Evolutionary conservation across 2,888 invertebrate species (phyloP), one percentile per base, ranked within the genome.

Genomic region (Mesodorylaimus sp.): DNA sequence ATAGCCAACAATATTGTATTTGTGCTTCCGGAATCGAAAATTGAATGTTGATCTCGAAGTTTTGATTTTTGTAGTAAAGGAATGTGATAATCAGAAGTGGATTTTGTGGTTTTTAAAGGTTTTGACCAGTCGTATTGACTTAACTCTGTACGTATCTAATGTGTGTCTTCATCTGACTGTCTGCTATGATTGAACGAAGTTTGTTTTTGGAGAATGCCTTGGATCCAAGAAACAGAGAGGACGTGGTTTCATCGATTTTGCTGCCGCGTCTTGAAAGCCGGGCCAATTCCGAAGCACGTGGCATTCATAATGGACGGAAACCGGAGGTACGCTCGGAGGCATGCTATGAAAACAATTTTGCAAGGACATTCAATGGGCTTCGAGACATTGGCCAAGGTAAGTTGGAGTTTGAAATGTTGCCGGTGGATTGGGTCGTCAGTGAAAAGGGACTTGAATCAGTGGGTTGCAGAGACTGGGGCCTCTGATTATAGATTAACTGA

Each of bases 231-330:
- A 3, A 26, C 41, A n/a, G 27, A 39, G n/a, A 21, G 32, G 24
- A 43, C 27, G 3, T 50, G 52, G 52, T 27, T 43, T 24, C 36
- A 51, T 23, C 41, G 37, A 23, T 45, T 36, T 2, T 21, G 32
- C n/a, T 54, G 49, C 24, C 24, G 26, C 16, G 27, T 53, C 10
- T 29, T 53, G 23, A 55, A 50, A 38, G 81, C 54, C 87, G 87
- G 87, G 2, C 76, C 79, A 28, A 72, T 93, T 52, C 95, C 95
- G 0, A 76, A 77, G 54, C 97, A 97, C 69, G 75, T 97, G 55
- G 93, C 93, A 1, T 81, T 97, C 64, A 95, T 97, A 54, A 95
- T 97, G 93, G 95, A 97, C 71, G 95, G 95, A 3, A 97, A 97
- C 69, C 76, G 95, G 49, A 75, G 95, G 48, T 97, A 78, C 70